Evolutionary conservation across 2,797 vertebrate species (phyloP).

Genomic region (Cygnus olor): DNA sequence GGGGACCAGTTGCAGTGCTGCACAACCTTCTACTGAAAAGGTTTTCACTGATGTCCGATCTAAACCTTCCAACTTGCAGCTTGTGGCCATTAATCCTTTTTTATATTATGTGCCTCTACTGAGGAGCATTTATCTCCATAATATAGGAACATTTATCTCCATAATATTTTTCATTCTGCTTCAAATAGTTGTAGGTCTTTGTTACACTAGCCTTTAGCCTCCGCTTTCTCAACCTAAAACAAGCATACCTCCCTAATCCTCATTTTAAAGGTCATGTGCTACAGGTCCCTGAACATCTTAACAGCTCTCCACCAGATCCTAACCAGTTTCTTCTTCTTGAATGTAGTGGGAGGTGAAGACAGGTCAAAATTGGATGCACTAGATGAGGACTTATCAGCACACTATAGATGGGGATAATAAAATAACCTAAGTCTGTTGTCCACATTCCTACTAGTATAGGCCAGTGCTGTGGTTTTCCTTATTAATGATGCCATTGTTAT

Average conservation of each 20-base stretch:
- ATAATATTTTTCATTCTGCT: background rate
- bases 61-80: background rate
- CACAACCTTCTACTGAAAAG: background rate
- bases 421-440: background rate
- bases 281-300: background rate
- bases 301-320: background rate
- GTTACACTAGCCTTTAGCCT: background rate
- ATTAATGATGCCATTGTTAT: background rate
- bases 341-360: rapidly evolving
- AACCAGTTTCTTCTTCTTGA: background rate
- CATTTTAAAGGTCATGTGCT: background rate
- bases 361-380: background rate
- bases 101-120: background rate
- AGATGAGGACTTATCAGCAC: background rate
- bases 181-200: background rate
- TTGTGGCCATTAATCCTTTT: background rate
- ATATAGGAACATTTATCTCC: background rate
- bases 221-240: background rate
- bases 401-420: background rate
- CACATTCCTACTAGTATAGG: background rate
- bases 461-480: background rate
- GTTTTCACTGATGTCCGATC: background rate
- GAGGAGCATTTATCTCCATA: background rate
- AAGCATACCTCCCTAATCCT: background rate
- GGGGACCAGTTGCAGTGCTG: background rate